Conservation (phyloP, 2,113 vertebrate genomes). For the Gnathonemus longibarbis region DNA sequence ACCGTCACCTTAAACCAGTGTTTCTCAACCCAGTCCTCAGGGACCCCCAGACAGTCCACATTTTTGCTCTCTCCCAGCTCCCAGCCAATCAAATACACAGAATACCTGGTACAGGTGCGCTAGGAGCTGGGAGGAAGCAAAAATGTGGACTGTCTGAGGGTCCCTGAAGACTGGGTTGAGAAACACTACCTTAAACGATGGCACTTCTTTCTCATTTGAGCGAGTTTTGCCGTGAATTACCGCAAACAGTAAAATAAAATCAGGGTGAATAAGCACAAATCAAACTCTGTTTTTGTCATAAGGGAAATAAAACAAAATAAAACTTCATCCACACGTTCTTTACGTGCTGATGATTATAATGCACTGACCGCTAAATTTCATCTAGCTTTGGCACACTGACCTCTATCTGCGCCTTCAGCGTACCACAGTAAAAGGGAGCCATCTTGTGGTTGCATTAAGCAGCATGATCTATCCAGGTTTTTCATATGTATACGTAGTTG, state of each 20-base stretch:
- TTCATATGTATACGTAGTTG: background rate
- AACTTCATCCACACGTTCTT: background rate
- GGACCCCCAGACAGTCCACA: too few relatives aligned
- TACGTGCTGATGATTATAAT: background rate
- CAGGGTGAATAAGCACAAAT: background rate
- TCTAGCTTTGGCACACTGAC: background rate
- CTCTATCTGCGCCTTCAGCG: background rate
- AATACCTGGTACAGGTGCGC: too few relatives aligned
- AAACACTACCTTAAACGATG: background rate
- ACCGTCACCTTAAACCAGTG: background rate
- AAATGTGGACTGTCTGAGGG: too few relatives aligned
- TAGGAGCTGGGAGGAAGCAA: too few relatives aligned
- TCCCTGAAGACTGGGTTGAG: too few relatives aligned
- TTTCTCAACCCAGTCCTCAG: too few relatives aligned
- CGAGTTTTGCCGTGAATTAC: background rate
- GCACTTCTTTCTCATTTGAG: background rate
- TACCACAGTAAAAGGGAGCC: background rate
- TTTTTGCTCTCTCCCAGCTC: too few relatives aligned
- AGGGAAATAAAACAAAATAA: background rate
- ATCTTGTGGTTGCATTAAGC: background rate
- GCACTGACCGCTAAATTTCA: background rate
- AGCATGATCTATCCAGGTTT: background rate
- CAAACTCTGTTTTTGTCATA: background rate
- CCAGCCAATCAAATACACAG: too few relatives aligned
- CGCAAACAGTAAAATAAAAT: background rate